Percentiles rank a stretch among this genome's conserved stretches.
phyloP scores from a whole-genome alignment of 2,113 vertebrate genomes.

The Capreolus pygargus region DNA sequence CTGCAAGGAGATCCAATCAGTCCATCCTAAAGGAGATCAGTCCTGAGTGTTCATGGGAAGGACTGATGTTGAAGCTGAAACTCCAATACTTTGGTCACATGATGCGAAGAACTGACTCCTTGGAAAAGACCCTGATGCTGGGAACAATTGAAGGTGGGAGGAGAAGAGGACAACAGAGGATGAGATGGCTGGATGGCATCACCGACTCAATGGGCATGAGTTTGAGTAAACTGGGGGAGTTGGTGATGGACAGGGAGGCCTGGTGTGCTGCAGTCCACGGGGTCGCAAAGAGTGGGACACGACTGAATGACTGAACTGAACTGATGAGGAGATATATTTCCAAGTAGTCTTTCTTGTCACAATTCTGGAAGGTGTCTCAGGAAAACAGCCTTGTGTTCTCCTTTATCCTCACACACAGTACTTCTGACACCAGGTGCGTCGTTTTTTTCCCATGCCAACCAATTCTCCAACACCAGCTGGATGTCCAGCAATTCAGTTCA shows the following conservation, averaged over 20 bases:
- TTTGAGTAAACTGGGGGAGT: not conserved
- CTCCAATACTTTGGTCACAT: not conserved
- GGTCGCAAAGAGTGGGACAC: fast-evolving
- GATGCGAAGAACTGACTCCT: not conserved
- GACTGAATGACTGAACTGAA: not conserved
- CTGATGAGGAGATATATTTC: not conserved
- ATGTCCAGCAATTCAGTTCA: not conserved
- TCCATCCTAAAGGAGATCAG: not conserved
- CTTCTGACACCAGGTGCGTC: not conserved
- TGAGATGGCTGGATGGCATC: not conserved
- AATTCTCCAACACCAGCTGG: not conserved
- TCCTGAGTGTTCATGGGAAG: not conserved
- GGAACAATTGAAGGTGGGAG: not conserved
- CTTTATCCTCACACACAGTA: not conserved
- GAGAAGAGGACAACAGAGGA: not conserved
- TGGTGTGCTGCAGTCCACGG: not conserved
- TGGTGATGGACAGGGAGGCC: not conserved
- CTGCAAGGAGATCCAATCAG: not conserved
- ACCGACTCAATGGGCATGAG: not conserved
- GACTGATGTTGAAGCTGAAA: not conserved
- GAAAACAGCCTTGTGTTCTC: not conserved
- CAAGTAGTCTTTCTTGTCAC: not conserved
- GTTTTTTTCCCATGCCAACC: not conserved
- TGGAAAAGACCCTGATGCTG: not conserved
- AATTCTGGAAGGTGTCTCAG: not conserved